Conservation (phyloP, 2,797 vertebrate genomes). For the Malurus splendens region DNA sequence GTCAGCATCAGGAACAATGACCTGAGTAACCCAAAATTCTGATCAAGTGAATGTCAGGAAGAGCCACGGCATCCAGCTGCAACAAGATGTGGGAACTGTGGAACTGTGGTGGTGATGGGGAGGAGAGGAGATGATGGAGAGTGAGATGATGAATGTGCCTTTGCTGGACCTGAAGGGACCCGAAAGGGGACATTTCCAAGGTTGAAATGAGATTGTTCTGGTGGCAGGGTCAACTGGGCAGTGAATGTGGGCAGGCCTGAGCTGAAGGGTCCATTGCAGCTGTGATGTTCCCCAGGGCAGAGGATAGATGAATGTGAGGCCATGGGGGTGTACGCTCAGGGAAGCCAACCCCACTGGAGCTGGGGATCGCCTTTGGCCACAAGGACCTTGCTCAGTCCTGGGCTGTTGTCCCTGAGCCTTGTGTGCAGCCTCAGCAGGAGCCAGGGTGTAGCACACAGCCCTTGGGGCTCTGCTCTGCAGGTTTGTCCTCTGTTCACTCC, state of each 20-base stretch:
- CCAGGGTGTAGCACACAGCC: accelerated
- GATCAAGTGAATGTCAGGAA: accelerated
- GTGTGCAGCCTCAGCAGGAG: background rate
- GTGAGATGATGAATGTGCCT: accelerated
- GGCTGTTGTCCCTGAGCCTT: background rate
- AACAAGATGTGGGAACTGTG: accelerated
- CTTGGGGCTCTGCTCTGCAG: accelerated
- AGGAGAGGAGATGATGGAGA: background rate
- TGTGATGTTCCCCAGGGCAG: accelerated
- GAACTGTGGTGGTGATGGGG: background rate
- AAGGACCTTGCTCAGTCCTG: background rate
- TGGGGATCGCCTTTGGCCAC: background rate
- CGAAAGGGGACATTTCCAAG: background rate
- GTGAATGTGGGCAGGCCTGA: background rate
- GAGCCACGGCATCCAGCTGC: accelerated
- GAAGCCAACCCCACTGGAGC: background rate
- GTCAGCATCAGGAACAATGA: accelerated
- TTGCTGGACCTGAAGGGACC: background rate
- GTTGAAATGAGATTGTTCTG: background rate
- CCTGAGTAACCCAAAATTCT: background rate
- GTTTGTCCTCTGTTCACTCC: background rate
- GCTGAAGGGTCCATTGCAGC: accelerated
- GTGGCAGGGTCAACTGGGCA: accelerated
- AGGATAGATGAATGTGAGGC: background rate
- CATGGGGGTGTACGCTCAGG: background rate